phyloP scores from a whole-genome alignment of 2,888 invertebrate genomes.

The Orgyia antiqua region DNA sequence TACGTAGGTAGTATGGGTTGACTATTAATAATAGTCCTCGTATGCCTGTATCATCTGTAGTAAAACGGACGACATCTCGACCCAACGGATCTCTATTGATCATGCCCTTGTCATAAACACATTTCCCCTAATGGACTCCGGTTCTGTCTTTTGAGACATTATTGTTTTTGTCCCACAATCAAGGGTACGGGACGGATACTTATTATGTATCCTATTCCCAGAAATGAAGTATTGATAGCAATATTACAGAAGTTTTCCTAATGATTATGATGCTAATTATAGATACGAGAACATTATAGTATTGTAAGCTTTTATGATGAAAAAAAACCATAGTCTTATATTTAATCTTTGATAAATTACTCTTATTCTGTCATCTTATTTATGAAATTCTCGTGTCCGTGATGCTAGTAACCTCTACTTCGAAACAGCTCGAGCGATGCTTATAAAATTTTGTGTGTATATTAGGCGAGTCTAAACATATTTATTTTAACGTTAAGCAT shows the following conservation, averaged over 20 bases:
- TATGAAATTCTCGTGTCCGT: no score
- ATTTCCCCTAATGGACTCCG: conserved; percentile 64
- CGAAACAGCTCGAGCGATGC: no score
- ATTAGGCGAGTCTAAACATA: no score
- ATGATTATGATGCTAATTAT: conserved; percentile 5
- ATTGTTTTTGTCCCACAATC: conserved; percentile 60
- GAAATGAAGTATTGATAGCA: conserved; percentile 29
- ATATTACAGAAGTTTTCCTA: conserved; percentile 26
- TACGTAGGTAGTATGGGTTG: conserved; percentile 23
- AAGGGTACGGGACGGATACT: conserved; percentile 35
- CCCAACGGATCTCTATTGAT: conserved; percentile 57
- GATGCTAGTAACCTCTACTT: no score
- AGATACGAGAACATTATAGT: no score
- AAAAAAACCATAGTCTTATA: no score
- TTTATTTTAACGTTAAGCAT: no score
- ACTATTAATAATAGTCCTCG: conserved; percentile 53
- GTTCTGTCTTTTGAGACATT: conserved; percentile 44
- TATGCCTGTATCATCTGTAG: conserved; percentile 40
- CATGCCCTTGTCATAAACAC: conserved; percentile 65
- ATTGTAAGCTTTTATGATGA: no score
- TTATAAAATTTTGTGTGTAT: no score
- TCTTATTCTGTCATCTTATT: no score
- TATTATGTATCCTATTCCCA: conserved; percentile 34
- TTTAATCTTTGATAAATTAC: no score
- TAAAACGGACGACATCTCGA: conserved; percentile 44